Conservation (phyloP, 2,797 vertebrate genomes). For the Diglossa cyanea region DNA sequence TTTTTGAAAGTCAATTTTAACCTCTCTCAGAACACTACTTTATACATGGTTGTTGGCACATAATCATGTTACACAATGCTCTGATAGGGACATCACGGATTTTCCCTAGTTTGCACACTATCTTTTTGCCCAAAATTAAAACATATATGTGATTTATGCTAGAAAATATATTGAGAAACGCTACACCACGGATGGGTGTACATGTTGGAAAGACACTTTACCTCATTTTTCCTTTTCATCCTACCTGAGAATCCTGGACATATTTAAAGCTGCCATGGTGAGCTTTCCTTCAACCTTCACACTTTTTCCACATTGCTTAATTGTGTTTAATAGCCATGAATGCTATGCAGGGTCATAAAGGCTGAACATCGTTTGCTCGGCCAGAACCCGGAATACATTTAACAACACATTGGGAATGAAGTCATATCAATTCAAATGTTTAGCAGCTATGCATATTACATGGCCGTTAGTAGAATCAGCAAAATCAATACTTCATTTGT, state of each 20-base stretch:
- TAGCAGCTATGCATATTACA: conserved; percentile 66
- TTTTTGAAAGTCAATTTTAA: background rate
- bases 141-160: accelerated
- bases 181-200: accelerated
- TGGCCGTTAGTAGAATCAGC: conserved; percentile 66
- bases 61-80: background rate
- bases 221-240: background rate
- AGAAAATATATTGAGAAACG: background rate
- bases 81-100: accelerated
- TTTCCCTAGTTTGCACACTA: background rate
- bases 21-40: background rate
- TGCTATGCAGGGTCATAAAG: background rate
- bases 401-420: background rate
- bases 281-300: background rate
- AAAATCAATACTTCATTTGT: conserved; percentile 73
- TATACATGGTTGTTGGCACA: background rate
- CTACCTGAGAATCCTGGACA: background rate
- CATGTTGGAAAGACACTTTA: background rate
- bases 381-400: conserved; percentile 8
- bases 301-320: background rate
- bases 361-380: background rate
- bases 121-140: background rate
- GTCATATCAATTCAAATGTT: conserved; percentile 60
- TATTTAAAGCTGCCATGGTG: background rate
- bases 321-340: background rate